Evolutionary conservation across 2,113 vertebrate genomes (phyloP).

Genomic region (Eonycteris spelaea): DNA sequence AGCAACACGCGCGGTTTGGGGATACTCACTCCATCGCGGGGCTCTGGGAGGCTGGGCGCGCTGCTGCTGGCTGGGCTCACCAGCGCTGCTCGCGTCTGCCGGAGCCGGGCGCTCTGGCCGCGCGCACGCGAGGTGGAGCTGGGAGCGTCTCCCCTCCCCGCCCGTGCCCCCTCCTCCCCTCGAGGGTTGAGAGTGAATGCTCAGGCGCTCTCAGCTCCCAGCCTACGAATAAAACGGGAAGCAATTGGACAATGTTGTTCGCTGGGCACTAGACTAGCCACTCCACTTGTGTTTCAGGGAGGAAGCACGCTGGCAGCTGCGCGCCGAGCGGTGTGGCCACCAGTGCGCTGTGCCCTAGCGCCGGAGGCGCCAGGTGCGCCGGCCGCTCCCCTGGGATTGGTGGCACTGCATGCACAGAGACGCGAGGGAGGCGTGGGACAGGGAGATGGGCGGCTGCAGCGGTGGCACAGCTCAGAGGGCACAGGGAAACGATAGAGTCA

Average conservation of each 20-base stretch:
- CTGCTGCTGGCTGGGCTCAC: slow-evolving; percentile 42
- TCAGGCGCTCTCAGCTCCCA: background rate
- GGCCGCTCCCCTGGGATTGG: background rate
- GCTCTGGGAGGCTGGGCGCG: slow-evolving; percentile 4
- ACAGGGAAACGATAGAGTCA: slow-evolving; percentile 10
- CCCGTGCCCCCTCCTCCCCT: slow-evolving; percentile 3
- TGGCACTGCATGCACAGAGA: background rate
- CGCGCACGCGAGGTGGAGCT: slow-evolving; percentile 40
- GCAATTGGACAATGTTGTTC: slow-evolving; percentile 29
- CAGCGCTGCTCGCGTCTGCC: slow-evolving; percentile 20
- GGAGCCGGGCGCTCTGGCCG: slow-evolving; percentile 3
- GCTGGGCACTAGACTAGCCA: slow-evolving; percentile 43
- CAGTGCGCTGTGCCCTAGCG: background rate
- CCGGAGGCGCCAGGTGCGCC: slow-evolving; percentile 56
- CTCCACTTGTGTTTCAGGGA: background rate
- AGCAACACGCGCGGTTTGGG: background rate
- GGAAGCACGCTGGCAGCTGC: slow-evolving; percentile 48
- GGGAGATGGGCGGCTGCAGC: background rate
- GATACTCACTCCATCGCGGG: slow-evolving; percentile 60
- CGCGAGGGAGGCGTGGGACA: background rate
- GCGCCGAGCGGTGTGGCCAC: background rate
- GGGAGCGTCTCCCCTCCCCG: background rate
- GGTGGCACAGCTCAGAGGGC: slow-evolving; percentile 8
- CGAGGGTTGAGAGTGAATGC: background rate
- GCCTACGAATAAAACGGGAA: slow-evolving; percentile 65